phyloP scores from a whole-genome alignment of 2,797 vertebrate genomes.

The Rhodeus uyekii region DNA sequence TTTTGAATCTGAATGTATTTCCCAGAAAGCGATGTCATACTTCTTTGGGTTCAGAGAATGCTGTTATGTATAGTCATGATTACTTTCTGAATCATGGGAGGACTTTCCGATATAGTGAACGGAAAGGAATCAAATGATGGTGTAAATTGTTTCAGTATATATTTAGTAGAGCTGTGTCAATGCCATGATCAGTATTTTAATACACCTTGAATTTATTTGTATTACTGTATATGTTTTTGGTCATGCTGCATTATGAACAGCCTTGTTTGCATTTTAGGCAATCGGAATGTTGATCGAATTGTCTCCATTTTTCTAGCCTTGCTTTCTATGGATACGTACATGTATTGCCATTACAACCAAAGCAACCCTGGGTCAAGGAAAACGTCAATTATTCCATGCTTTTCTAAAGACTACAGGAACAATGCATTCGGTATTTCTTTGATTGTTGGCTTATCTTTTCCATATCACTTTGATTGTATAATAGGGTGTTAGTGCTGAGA shows the following conservation, averaged over 20 bases:
- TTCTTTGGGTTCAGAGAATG: slow-evolving; percentile 20
- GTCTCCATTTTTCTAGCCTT: slow-evolving; percentile 51
- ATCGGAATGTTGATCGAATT: slow-evolving; percentile 52
- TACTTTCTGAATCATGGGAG: slow-evolving; percentile 22
- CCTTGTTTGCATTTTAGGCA: slow-evolving; percentile 46
- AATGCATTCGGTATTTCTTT: slow-evolving; percentile 46
- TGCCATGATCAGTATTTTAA: slow-evolving; percentile 50
- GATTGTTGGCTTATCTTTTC: slow-evolving; percentile 50
- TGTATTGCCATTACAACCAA: slow-evolving; percentile 65
- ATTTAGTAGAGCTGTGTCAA: slow-evolving; percentile 40
- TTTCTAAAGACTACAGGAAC: slow-evolving; percentile 45
- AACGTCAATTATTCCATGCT: slow-evolving; percentile 31
- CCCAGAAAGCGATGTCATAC: background rate
- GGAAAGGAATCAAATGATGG: slow-evolving; percentile 9
- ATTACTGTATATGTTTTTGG: slow-evolving; percentile 54
- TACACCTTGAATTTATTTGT: slow-evolving; percentile 62
- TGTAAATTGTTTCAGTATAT: slow-evolving; percentile 31
- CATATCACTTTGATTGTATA: slow-evolving; percentile 75
- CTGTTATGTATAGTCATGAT: slow-evolving; percentile 3
- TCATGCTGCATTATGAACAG: slow-evolving; percentile 44
- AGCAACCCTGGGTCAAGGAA: slow-evolving; percentile 57
- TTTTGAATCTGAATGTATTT: slow-evolving; percentile 30
- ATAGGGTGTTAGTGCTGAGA: slow-evolving; percentile 62
- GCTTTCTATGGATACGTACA: slow-evolving; percentile 48
- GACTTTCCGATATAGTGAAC: background rate